Percentiles rank a stretch among this genome's conserved stretches.
Conservation (phyloP, 2,797 vertebrate species). For the Chrysocyon brachyurus region DNA sequence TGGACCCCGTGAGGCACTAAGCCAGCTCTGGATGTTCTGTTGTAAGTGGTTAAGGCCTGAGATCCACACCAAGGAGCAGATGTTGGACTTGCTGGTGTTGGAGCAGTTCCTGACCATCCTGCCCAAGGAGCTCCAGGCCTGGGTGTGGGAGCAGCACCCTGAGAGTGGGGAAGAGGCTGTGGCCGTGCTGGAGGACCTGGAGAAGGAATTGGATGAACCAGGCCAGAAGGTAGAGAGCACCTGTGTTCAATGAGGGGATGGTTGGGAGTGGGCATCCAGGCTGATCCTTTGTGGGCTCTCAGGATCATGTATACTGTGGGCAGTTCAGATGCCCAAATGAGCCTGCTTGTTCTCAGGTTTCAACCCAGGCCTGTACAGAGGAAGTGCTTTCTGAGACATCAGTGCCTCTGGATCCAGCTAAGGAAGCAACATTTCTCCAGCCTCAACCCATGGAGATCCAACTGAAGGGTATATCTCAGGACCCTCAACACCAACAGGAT, state of each 20-base stretch:
- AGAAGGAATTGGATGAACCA: constrained; percentile 33
- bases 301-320: not conserved
- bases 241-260: not conserved
- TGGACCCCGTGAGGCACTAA: not conserved
- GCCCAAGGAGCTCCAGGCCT: not conserved
- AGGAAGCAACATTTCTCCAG: not conserved
- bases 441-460: not conserved
- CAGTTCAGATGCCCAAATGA: not conserved
- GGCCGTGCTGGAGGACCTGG: not conserved
- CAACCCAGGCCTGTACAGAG: not conserved
- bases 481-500: not conserved
- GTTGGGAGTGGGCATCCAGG: not conserved
- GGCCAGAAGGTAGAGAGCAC: not conserved
- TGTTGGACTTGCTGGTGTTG: constrained; percentile 51
- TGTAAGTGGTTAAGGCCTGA: constrained; percentile 59
- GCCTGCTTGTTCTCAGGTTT: not conserved
- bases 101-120: not conserved
- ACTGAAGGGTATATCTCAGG: not conserved
- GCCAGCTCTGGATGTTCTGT: constrained; percentile 58
- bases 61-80: constrained; percentile 66
- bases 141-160: not conserved
- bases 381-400: constrained; percentile 15
- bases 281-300: not conserved
- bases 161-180: not conserved
- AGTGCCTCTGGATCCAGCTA: not conserved